Evolutionary conservation across 2,113 vertebrate species (phyloP).

Genomic region (Probosciger aterrimus): DNA sequence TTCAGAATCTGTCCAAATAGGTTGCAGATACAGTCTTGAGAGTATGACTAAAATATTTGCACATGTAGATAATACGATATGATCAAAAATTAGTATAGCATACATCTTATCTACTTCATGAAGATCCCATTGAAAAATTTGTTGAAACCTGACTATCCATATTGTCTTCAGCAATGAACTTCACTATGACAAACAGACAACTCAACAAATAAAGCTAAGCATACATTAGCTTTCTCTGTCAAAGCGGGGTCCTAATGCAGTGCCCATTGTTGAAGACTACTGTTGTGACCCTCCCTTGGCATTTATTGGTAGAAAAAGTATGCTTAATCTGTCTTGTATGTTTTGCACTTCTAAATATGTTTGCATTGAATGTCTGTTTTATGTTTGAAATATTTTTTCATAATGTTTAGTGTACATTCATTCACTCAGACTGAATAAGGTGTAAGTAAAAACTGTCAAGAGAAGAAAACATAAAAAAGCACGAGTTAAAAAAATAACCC

Average conservation of each 20-base stretch:
- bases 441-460: neutral
- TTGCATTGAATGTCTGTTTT: neutral
- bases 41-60: neutral
- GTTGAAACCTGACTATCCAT: neutral
- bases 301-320: neutral
- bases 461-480: fast-evolving
- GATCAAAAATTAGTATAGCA: neutral
- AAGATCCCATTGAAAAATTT: neutral
- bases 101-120: neutral
- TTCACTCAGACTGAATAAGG: neutral
- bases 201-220: neutral
- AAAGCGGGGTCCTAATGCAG: neutral
- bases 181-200: neutral
- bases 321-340: neutral
- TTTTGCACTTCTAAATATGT: neutral
- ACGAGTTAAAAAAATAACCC: neutral
- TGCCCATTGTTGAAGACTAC: neutral
- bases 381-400: neutral
- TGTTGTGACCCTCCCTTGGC: neutral
- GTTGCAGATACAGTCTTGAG: neutral
- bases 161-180: neutral
- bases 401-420: neutral
- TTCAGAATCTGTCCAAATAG: neutral
- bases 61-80: too few relatives aligned
- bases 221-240: neutral